A percentile compares a stretch with the other conserved stretches of the same genome.
phyloP scores from a whole-genome alignment of 2,113 vertebrate genomes.

The Semnornis frantzii region DNA sequence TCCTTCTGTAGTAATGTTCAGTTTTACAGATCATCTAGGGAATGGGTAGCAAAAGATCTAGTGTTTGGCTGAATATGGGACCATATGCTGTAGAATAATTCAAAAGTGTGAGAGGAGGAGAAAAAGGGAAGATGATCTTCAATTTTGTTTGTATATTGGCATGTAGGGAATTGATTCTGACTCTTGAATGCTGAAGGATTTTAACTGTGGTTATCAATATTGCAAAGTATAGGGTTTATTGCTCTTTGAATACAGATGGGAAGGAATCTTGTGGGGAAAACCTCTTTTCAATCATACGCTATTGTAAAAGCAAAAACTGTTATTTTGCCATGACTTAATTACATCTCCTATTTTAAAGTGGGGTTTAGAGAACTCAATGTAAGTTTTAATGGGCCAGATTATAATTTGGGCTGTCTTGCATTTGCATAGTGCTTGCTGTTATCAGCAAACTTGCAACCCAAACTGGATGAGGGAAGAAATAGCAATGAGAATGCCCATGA shows the following conservation, averaged over 20 bases:
- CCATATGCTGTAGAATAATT: neutral
- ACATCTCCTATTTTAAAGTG: neutral
- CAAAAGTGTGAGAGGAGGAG: neutral
- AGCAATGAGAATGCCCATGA: neutral
- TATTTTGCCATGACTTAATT: neutral
- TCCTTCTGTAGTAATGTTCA: neutral
- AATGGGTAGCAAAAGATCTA: neutral
- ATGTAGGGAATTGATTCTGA: neutral
- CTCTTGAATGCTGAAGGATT: neutral
- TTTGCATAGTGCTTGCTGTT: neutral
- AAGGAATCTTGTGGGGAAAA: neutral
- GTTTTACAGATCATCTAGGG: neutral
- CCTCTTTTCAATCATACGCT: neutral
- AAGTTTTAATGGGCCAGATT: neutral
- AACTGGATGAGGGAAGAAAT: neutral
- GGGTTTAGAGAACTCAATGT: neutral
- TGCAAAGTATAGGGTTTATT: neutral
- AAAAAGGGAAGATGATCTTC: neutral
- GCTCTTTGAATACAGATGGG: neutral
- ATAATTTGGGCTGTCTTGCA: neutral
- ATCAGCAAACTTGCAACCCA: neutral
- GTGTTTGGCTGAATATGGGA: neutral
- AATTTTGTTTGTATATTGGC: neutral
- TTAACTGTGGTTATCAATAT: neutral
- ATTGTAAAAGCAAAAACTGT: neutral